Base-by-base conservation (phyloP, 2,888 invertebrate genomes). In the Lepidonotus clava region DNA sequence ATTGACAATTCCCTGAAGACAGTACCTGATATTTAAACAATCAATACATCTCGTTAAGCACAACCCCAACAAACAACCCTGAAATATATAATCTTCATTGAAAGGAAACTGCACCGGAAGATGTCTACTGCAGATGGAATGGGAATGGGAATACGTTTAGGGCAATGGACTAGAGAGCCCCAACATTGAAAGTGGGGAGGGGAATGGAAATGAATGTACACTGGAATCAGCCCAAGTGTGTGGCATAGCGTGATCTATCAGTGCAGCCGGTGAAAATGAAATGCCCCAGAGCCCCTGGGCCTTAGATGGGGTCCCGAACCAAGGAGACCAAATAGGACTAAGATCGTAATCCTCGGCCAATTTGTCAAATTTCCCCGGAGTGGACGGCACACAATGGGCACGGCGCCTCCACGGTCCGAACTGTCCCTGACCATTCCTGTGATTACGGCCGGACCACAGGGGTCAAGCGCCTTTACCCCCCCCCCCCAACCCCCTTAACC, bases 321-420 rank as follows among this genome's bases (percentile, higher is more conserved):
- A 38, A 61, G 61, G 61, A n/a, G 71, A 71, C 71, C 71, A 71
- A 71, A 71, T 71, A 71, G 71, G 36, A 71, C 71, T 36, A 71
- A 71, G 71, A 71, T 71, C 21, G 71, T 71, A 71, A 71, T 71
- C 71, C 71, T 71, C 71, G 38, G 71, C 71, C 71, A 71, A 71
- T 71, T 71, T 71, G 71, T 71, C 71, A 71, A 71, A 71, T 71
- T 71, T 71, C 38, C 34, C 71, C 24, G 21, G 71, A 71, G 71
- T 71, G 71, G 71, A 24, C 14, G 21, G 71, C 38, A 71, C 71
- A 71, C 71, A 71, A 71, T 71, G 71, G 71, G 36, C 71, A 24
- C n/a, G n/a, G n/a, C 38, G 38, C 71, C 71, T 38, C 71, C 71
- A n/a, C 38, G 18, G 38, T 71, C 34, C 71, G 34, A 21, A 34